A percentile compares a stretch with the other conserved stretches of the same genome.
These are phyloP conservation scores for Helostoma temminkii DNA, from an alignment of 2,797 vertebrate species.

Conservation along the genomic window DNA sequence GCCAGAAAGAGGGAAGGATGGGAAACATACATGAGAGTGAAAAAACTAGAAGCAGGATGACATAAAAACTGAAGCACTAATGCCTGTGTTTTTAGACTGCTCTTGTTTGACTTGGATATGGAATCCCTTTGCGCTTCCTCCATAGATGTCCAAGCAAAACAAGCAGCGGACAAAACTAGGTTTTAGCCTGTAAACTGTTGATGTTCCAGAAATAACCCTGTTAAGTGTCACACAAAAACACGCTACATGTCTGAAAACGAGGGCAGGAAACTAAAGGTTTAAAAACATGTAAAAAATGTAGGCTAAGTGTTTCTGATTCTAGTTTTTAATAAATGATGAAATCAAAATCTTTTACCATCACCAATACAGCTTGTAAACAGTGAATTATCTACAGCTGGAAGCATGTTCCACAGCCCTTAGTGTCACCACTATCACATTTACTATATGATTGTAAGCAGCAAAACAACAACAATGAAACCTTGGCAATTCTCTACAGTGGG, in stretches of 20 bases:
- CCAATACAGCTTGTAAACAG: background rate
- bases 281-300: background rate
- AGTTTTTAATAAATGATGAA: background rate
- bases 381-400: constrained; percentile 1
- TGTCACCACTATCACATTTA: background rate
- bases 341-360: background rate
- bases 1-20: background rate
- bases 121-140: constrained; percentile 38
- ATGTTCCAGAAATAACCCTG: constrained; percentile 50
- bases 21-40: constrained; percentile 18
- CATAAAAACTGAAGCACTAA: constrained; percentile 27
- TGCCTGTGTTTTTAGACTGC: constrained; percentile 28
- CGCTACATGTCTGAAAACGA: constrained; percentile 9
- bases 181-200: constrained; percentile 57
- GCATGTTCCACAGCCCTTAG: background rate
- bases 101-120: constrained; percentile 60
- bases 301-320: background rate
- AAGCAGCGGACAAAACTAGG: constrained; percentile 53
- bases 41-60: constrained; percentile 25
- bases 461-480: background rate
- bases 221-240: constrained; percentile 52
- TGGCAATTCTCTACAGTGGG: constrained; percentile 4
- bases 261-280: constrained; percentile 2
- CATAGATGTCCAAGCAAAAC: constrained; percentile 57
- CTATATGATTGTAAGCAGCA: no score